phyloP scores from a whole-genome alignment of 2,888 invertebrate genomes.

The Junonia oenone region DNA sequence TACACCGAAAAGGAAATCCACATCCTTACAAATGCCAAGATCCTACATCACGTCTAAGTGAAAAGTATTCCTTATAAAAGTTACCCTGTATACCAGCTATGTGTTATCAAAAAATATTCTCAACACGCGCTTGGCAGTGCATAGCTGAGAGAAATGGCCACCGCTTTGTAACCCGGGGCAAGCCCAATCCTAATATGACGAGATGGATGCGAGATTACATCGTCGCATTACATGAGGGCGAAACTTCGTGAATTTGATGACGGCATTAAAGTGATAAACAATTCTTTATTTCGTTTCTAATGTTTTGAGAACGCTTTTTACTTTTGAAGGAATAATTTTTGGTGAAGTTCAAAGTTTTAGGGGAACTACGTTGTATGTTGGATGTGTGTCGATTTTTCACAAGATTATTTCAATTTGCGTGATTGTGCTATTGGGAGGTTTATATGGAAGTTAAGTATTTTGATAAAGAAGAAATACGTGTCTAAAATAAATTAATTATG shows the following conservation, averaged over 20 bases:
- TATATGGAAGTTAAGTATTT: no score
- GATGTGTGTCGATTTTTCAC: neutral
- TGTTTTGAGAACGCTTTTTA: neutral
- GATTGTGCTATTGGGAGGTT: no score
- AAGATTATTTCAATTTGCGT: no score
- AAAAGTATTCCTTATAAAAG: constrained; percentile 5
- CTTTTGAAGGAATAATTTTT: neutral
- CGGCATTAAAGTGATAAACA: constrained; percentile 47
- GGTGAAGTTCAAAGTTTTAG: neutral
- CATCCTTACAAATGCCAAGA: neutral
- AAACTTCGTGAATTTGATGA: constrained; percentile 24
- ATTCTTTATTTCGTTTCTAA: constrained; percentile 48
- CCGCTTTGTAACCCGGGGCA: constrained; percentile 58
- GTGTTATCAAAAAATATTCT: constrained; percentile 23
- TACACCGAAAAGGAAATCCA: neutral
- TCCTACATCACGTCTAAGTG: constrained; percentile 1
- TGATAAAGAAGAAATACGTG: no score
- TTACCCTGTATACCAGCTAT: neutral
- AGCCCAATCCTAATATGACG: constrained; percentile 61
- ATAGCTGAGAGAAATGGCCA: constrained; percentile 48
- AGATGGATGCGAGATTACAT: constrained; percentile 58
- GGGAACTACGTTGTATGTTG: neutral
- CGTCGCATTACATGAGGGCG: constrained; percentile 43
- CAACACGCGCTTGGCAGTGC: constrained; percentile 23
- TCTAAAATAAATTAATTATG: no score